Base-by-base conservation (phyloP, 2,888 invertebrate species). In the Limnephilus rhombicus region DNA sequence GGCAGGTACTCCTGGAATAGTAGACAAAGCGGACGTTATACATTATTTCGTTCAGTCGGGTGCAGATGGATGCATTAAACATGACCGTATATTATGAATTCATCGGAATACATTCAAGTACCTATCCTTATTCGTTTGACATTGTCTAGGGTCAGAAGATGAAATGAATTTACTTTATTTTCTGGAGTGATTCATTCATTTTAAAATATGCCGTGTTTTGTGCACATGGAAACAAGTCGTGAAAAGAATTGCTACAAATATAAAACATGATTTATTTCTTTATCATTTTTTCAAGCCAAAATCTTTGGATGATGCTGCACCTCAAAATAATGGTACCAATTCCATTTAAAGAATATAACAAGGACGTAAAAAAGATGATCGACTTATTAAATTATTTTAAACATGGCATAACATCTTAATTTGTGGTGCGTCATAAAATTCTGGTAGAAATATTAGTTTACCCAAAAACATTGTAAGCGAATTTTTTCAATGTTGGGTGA, bases 121-220 rank as follows among this genome's bases (percentile, higher is more conserved):
- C 91, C 91, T 53, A 45, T 80, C 90, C 34, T 90, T 90, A 91
- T 85, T 87, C 91, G 85, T 90, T 68, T 88, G 91, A 90, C 91
- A 92, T 92, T 92, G 92, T 88, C 91, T 92, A 91, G 91, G 92
- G 92, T 92, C 92, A 88, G 87, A 91, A 49, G 31, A 45, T 24
- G 24, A 86, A 86, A 82, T 82, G 18, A 34, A 34, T 82, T 82
- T 34, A 31, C 29, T 82, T 82, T 29, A 34, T 31, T 85, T 45
- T 41, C 45, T 41, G 12, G 34, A 82, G 18, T 34, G 34, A 82
- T 31, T 82, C 34, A 34, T 31, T 82, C 34, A 68, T n/a, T 24
- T n/a, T 24, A n/a, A 68, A 24, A n/a, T 68, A 68, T 2, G 24
- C 9, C 24, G 24, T 7, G 9, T 68, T 68, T 68, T 68, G 68